Evolutionary conservation across 2,797 vertebrate genomes (phyloP), one percentile per base, ranked within the genome.

Genomic region (Hoplostethus mediterraneus): DNA sequence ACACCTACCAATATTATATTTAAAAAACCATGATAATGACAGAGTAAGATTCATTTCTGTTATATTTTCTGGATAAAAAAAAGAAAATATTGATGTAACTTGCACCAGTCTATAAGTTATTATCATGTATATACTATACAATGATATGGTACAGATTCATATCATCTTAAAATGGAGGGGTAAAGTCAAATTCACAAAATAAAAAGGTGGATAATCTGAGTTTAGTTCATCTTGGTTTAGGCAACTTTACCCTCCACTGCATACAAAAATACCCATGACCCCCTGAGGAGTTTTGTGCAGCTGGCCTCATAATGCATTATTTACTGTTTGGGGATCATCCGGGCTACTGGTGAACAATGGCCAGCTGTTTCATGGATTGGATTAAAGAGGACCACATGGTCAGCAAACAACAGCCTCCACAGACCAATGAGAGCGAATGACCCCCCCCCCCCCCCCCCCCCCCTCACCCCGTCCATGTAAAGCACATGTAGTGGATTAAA

Each of bases 241-340:
- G 33, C 33, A 33, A 6, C 33, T 33, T 33, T 3, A 33, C 33
- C 33, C 33, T 33, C 33, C 33, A 33, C 33, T 33, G 6, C 52
- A 36, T 7, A 67, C 60, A 54, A 44, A 77, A 40, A 80, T 6
- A 21, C 21, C 61, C 33, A 59, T 21, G 54, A 62, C 59, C 45
- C 55, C 73, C 62, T 51, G 21, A 21, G 54, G 40, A 55, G 64
- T 63, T 75, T 54, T 63, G 33, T 62, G 60, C 73, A 76, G 70
- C 66, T 78, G 71, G 73, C 25, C 54, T 60, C 30, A 56, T 69
- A 60, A 81, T 75, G 49, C 42, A 72, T 84, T 63, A 79, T 84
- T 85, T 82, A 80, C 75, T 82, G 45, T 77, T 79, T 14, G 30
- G 30, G 72, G 82, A 79, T 86, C 75, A 84, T 80, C 47, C 30